These are phyloP conservation scores for Nemotelus pantherinus DNA, from an alignment of 2,888 invertebrate genomes.

Conservation along the genomic window DNA sequence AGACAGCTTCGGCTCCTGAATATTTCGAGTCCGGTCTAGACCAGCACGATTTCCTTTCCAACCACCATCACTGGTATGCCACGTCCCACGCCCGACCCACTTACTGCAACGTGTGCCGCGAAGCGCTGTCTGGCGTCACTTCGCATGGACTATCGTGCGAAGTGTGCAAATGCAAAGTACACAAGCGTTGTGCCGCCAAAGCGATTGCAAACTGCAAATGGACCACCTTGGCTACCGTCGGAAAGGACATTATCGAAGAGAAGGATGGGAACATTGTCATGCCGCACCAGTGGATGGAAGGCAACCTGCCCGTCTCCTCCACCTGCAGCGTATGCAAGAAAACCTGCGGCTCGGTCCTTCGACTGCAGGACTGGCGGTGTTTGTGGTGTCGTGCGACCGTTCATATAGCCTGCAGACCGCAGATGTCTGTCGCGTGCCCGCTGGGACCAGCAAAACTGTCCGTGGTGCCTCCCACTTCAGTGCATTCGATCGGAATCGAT, in stretches of 20 bases:
- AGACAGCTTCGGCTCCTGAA: slow-evolving; percentile 71
- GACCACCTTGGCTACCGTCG: slow-evolving; percentile 94
- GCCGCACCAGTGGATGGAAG: slow-evolving; percentile 99
- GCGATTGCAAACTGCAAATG: slow-evolving; percentile 96
- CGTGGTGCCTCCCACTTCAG: slow-evolving; percentile 91
- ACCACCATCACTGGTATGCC: slow-evolving; percentile 85
- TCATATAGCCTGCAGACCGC: slow-evolving; percentile 89
- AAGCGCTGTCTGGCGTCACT: slow-evolving; percentile 91
- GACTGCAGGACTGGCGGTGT: slow-evolving; percentile 95
- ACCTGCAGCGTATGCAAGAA: slow-evolving; percentile 94
- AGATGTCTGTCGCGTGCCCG: slow-evolving; percentile 81
- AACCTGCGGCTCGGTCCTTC: slow-evolving; percentile 94
- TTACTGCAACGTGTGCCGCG: slow-evolving; percentile 96
- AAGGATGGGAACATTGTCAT: slow-evolving; percentile 90
- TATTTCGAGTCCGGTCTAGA: slow-evolving; percentile 68
- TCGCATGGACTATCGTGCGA: slow-evolving; percentile 97
- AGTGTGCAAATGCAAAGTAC: slow-evolving; percentile 97
- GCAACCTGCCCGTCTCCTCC: slow-evolving; percentile 93
- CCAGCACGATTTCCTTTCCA: slow-evolving; percentile 74
- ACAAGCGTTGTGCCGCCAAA: slow-evolving; percentile 92
- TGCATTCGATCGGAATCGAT: slow-evolving; percentile 89
- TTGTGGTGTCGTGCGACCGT: slow-evolving; percentile 94
- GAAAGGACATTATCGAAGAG: slow-evolving; percentile 94
- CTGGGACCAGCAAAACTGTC: slow-evolving; percentile 90
- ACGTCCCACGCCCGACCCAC: slow-evolving; percentile 95